These are phyloP conservation scores for Eubucco bourcierii DNA, from an alignment of 2,113 vertebrate genomes.

Conservation along the genomic window DNA sequence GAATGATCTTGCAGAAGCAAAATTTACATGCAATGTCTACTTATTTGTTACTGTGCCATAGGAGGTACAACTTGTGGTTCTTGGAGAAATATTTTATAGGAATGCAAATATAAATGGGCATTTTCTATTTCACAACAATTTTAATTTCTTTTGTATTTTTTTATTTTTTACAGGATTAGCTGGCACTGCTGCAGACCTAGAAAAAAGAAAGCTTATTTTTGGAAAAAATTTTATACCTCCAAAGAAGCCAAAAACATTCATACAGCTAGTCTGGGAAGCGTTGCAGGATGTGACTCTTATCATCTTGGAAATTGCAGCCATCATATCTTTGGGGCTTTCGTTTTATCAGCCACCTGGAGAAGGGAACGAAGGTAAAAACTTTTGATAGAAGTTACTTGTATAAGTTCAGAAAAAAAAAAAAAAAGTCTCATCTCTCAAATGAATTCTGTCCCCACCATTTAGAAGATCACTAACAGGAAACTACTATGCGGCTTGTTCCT, in stretches of 20 bases:
- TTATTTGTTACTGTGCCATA: neutral
- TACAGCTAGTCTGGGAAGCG: conserved; percentile 98
- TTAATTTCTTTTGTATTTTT: neutral
- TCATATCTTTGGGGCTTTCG: conserved; percentile 96
- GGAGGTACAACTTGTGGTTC: neutral
- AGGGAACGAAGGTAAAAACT: conserved; percentile 81
- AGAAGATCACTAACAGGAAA: conserved; percentile 1
- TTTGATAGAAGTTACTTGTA: neutral
- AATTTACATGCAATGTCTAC: neutral
- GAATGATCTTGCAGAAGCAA: neutral
- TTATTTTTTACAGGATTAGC: conserved; percentile 82
- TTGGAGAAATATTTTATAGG: neutral
- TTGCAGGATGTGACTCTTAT: conserved; percentile 99
- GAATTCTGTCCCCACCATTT: neutral
- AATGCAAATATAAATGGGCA: neutral
- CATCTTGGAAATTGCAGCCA: conserved; percentile 96
- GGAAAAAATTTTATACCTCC: conserved; percentile 99
- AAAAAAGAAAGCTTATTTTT: conserved; percentile 94
- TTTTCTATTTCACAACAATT: neutral
- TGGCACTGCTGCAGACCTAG: conserved; percentile 88
- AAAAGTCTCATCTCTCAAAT: neutral
- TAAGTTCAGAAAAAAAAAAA: neutral
- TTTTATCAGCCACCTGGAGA: conserved; percentile 96
- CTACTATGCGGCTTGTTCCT: neutral
- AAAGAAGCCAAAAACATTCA: conserved; percentile 99